Base-by-base conservation (phyloP, 2,888 invertebrate genomes). In the Copidosoma aretas region DNA sequence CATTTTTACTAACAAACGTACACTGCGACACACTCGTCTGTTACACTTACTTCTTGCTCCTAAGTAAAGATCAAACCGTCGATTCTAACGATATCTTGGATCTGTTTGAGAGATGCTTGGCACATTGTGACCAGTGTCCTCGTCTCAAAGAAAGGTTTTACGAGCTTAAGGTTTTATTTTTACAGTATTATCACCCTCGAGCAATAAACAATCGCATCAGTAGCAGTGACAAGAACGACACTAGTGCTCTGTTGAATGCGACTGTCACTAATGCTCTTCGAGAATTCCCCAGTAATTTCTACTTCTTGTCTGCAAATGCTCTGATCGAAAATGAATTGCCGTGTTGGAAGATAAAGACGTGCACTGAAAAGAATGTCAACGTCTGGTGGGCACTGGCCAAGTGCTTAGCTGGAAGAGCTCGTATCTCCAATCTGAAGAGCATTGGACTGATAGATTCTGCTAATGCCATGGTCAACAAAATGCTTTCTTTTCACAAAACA, bases 241-340 rank as follows among this genome's bases (percentile, higher is more conserved):
- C 64, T 21, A 59, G 60, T 22, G 22, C 56, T 57, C 72, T 81
- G 39, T 75, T 73, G 64, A 62, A 73, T 32, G 32, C 32, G 25
- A 73, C 72, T 56, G n/a, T 81, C 22, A 68, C 73, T 24, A 68
- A 71, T 60, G 78, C 77, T 64, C 74, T 82, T 67, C 58, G 75
- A 10, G 58, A 83, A 41, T 90, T 86, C 79, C 89, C 90, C 0
- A 86, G 88, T 70, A 91, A 91, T 81, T 81, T 89, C 61, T 85
- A 85, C 68, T 77, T 90, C 12, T 79, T 90, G 32, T 85, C 88
- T 43, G 81, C 85, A 21, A 79, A 86, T 67, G 84, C 86, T n/a
- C 84, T 84, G 67, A 80, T 85, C 64, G 86, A 87, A 80, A 73
- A 84, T 79, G 77, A 82, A 84, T 46, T 84, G 79, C 86, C 87